Base-by-base conservation (phyloP, 2,113 vertebrate genomes). In the Oceanodroma tethys region DNA sequence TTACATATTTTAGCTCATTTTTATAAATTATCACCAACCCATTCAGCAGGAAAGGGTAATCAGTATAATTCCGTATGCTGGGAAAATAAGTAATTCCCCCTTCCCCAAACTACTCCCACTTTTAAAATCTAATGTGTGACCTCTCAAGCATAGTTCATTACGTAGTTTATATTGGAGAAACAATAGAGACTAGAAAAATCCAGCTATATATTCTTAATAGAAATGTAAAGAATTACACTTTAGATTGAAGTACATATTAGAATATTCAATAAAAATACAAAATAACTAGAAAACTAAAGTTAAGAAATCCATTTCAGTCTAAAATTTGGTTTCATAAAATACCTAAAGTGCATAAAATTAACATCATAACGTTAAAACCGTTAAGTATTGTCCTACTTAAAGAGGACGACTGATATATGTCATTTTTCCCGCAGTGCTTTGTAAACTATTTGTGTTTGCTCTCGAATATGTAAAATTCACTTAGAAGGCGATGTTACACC, bases 391-490 rank as follows among this genome's bases (percentile, higher is more conserved):
- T 88, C 62, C 50, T 94, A 81, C 86, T 90, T 93, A 62, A 93
- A 94, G 53, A 73, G 20, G 23, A 79, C 16, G 59, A 84, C 43
- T 87, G 89, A 95, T 94, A 95, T 78, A 76, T 38, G n/a, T 71
- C 29, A 50, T 88, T 95, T 96, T 89, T 63, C 78, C 86, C 76
- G 83, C 78, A 70, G 16, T 88, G 34, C 47, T 73, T 88, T 91
- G 71, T 91, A 95, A 95, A 92, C 34, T 91, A 93, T 92, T 95
- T 65, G 53, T 65, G 12, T 92, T 95, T 91, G 80, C 42, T 89
- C 74, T 94, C 60, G 43, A 95, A 97, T 97, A 93, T 81, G 76
- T 91, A 97, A 96, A 97, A 94, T 55, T 95, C 60, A 83, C 84
- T 96, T 86, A 81, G 72, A 97, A 96, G 78, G 76, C 15, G 4